Evolutionary conservation across 2,888 invertebrate genomes (phyloP).

Genomic region (Melikaiella ostensackeni): DNA sequence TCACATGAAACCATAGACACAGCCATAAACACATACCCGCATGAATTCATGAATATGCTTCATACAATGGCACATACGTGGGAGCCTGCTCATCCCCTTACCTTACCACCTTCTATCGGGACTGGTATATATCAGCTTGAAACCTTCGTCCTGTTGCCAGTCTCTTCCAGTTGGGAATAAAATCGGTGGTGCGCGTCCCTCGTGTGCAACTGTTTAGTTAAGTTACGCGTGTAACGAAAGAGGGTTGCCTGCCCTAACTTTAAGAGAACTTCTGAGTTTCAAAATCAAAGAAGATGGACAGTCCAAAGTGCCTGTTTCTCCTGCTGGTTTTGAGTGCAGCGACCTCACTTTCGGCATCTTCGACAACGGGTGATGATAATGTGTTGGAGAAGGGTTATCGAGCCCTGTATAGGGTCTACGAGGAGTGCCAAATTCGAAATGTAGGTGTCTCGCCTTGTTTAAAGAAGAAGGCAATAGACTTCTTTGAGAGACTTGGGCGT

Average conservation of each 20-base stretch:
- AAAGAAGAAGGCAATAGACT: slow-evolving; percentile 89
- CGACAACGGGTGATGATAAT: slow-evolving; percentile 69
- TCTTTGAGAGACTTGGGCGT: slow-evolving; percentile 86
- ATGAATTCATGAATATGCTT: slow-evolving; percentile 48
- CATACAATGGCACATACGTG: slow-evolving; percentile 55
- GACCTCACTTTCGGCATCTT: slow-evolving; percentile 14
- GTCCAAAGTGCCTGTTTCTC: slow-evolving; percentile 55
- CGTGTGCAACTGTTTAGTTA: slow-evolving; percentile 23
- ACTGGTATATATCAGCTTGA: slow-evolving; percentile 67
- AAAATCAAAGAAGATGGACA: slow-evolving; percentile 51
- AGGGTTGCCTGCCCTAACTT: slow-evolving; percentile 42
- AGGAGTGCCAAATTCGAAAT: slow-evolving; percentile 86
- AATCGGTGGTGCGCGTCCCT: slow-evolving; percentile 61
- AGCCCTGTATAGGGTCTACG: slow-evolving; percentile 85
- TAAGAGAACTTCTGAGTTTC: slow-evolving; percentile 24
- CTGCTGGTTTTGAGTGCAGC: slow-evolving; percentile 52
- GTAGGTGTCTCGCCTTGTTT: slow-evolving; percentile 85
- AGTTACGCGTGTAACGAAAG: background rate
- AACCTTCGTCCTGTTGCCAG: slow-evolving; percentile 65
- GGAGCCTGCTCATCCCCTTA: slow-evolving; percentile 67
- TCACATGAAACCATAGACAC: background rate
- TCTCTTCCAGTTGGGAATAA: slow-evolving; percentile 65
- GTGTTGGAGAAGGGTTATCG: slow-evolving; percentile 80
- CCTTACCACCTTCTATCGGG: slow-evolving; percentile 53
- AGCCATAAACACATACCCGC: background rate